Conservation (phyloP, 2,888 invertebrate genomes). For the Meliscaeva auricollis region DNA sequence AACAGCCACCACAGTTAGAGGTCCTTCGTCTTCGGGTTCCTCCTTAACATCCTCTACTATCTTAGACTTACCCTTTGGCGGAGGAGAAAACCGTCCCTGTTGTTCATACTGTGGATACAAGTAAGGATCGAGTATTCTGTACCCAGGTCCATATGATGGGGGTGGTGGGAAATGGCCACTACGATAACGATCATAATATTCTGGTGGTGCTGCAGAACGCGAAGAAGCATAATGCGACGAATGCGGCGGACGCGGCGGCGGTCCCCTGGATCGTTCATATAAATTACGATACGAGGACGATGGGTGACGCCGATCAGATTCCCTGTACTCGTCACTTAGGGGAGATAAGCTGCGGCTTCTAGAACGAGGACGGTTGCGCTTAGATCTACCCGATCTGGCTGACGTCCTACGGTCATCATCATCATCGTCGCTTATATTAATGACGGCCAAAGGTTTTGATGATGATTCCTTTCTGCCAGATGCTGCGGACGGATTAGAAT, state of each 20-base stretch:
- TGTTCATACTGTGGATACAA: constrained; percentile 82
- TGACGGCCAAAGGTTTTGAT: constrained; percentile 75
- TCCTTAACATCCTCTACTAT: constrained; percentile 80
- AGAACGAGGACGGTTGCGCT: constrained; percentile 61
- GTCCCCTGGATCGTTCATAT: constrained; percentile 57
- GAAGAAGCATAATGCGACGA: constrained; percentile 53
- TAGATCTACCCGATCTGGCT: constrained; percentile 31
- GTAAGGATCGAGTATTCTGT: constrained; percentile 81
- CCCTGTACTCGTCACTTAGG: constrained; percentile 73
- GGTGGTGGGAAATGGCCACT: constrained; percentile 63
- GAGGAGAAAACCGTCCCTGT: constrained; percentile 78
- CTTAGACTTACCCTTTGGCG: constrained; percentile 75
- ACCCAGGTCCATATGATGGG: constrained; percentile 77
- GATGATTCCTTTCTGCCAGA: constrained; percentile 13
- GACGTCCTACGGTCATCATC: constrained; percentile 53
- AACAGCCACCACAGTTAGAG: constrained; percentile 87
- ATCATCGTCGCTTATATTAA: constrained; percentile 83
- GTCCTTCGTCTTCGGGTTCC: constrained; percentile 84
- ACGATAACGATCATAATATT: constrained; percentile 72
- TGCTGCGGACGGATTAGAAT: constrained; percentile 16
- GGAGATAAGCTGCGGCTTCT: constrained; percentile 68
- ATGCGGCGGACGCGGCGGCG: constrained; percentile 44
- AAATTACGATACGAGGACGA: constrained; percentile 40
- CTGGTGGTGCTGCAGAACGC: constrained; percentile 39
- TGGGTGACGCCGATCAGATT: constrained; percentile 46